Evolutionary conservation across 2,113 vertebrate species (phyloP).

Genomic region (Neopipo cinnamomea): DNA sequence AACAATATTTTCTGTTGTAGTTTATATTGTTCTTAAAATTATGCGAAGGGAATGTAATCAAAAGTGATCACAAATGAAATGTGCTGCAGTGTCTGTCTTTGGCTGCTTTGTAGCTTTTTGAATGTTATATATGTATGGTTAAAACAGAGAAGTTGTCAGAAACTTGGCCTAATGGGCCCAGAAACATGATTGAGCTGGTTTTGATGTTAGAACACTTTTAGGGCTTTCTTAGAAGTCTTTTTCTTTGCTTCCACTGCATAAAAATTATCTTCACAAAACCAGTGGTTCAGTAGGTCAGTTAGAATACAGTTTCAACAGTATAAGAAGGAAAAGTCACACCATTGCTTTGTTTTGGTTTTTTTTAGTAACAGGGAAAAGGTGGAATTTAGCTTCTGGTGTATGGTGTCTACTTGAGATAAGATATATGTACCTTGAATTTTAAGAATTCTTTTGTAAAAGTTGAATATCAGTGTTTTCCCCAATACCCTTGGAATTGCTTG

Average conservation of each 20-base stretch:
- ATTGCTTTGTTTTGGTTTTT: neutral
- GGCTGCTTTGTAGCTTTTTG: neutral
- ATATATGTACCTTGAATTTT: neutral
- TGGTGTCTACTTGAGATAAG: neutral
- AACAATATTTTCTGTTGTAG: neutral
- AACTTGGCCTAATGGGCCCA: neutral
- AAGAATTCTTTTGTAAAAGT: neutral
- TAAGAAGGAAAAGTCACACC: neutral
- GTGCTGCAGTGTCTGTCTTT: neutral
- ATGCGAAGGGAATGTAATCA: neutral
- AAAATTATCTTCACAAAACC: neutral
- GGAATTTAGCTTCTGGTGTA: neutral
- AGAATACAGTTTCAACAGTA: neutral
- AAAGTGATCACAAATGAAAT: neutral
- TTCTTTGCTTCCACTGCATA: neutral
- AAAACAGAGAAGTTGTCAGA: neutral
- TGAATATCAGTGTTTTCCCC: neutral
- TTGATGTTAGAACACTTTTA: neutral
- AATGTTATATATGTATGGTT: neutral
- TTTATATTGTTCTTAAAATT: neutral
- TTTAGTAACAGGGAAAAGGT: neutral
- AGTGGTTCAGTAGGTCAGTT: neutral
- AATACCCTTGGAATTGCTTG: neutral
- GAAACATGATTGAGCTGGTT: neutral
- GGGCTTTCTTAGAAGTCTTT: neutral